Evolutionary conservation across 2,797 vertebrate genomes (phyloP).

Genomic region (Gallinago nigripennis): DNA sequence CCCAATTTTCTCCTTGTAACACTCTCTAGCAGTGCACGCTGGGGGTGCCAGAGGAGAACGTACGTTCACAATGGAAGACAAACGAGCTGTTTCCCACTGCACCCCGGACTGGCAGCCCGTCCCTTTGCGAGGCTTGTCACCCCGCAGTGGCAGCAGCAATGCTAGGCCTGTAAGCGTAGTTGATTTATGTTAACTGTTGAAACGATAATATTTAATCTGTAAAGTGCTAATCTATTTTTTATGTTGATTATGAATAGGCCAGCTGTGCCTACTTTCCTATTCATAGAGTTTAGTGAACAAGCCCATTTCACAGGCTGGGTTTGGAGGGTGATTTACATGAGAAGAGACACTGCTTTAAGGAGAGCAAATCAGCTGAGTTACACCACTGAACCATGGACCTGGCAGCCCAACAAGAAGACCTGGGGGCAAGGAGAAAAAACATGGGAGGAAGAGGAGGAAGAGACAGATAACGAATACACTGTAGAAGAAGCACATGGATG

Average conservation of each 20-base stretch:
- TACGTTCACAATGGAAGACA: not conserved
- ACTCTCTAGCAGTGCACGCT: not conserved
- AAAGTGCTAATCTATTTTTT: conserved; percentile 84
- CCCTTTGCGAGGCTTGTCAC: not conserved
- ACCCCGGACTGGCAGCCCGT: not conserved
- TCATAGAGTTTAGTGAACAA: conserved; percentile 76
- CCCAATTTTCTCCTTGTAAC: not conserved
- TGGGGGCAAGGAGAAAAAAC: not conserved
- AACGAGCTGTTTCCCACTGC: not conserved
- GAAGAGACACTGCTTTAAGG: conserved; percentile 14
- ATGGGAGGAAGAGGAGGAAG: not conserved
- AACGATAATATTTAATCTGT: conserved; percentile 84
- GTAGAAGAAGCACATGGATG: not conserved
- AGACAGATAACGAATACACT: not conserved
- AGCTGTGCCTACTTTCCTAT: conserved; percentile 85
- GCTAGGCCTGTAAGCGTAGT: conserved; percentile 48
- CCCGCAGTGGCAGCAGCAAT: not conserved
- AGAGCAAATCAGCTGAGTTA: conserved; percentile 27
- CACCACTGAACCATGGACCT: not conserved
- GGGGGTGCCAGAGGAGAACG: not conserved
- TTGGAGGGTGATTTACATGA: conserved; percentile 48
- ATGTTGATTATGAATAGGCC: conserved; percentile 85
- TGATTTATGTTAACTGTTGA: conserved; percentile 81
- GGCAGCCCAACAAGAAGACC: not conserved
- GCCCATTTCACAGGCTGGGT: conserved; percentile 70